Percentiles rank a stretch among this genome's conserved stretches.
These are phyloP conservation scores for Diaphora mendica DNA, from an alignment of 2,888 invertebrate genomes.

Conservation along the genomic window DNA sequence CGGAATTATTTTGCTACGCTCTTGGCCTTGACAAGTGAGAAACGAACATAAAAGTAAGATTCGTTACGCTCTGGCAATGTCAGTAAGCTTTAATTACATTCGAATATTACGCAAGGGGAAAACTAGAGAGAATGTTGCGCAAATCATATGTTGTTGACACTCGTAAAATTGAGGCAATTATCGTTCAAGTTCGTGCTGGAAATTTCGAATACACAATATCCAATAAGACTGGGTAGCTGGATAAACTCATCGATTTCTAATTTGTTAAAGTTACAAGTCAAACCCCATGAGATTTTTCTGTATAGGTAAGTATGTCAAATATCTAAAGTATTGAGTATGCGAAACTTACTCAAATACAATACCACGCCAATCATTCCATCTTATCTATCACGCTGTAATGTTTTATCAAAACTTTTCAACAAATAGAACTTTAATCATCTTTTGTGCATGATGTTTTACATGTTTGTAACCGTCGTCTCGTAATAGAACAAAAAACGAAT, in stretches of 20 bases:
- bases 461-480: background rate
- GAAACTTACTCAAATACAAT: no score
- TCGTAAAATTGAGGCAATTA: background rate
- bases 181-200: background rate
- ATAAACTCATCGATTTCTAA: no score
- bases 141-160: background rate
- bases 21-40: background rate
- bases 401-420: no score
- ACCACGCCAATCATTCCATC: no score
- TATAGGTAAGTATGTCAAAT: no score
- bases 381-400: no score
- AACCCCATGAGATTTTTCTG: no score
- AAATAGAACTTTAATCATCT: no score
- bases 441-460: background rate
- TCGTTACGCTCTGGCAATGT: background rate
- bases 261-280: no score
- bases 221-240: no score
- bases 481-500: background rate
- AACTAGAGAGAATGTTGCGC: background rate
- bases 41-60: background rate
- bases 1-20: background rate
- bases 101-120: background rate
- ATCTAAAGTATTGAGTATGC: no score
- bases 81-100: background rate
- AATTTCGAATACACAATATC: background rate